Percentiles rank a stretch among this genome's conserved stretches.
Conservation (phyloP, 1,140 invertebrate genomes). For the Portunus trituberculatus region DNA sequence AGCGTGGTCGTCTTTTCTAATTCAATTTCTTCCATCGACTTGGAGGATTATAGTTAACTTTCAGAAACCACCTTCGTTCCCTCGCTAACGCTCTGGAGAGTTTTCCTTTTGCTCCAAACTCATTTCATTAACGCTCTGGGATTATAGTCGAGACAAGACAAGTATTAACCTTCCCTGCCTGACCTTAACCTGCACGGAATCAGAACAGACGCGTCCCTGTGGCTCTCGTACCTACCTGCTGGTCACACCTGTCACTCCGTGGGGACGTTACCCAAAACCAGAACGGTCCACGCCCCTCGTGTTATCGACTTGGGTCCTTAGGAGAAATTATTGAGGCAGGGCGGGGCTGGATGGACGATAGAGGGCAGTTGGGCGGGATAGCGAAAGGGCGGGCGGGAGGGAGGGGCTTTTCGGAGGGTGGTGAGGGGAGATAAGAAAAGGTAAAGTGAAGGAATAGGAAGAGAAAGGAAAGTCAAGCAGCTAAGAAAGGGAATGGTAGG, state of each 20-base stretch:
- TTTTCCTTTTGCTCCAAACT: not conserved
- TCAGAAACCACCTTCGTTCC: not conserved
- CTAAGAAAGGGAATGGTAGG: not conserved
- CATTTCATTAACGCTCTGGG: not conserved
- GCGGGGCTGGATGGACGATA: not conserved
- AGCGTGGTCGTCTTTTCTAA: not conserved
- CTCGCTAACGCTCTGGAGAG: not conserved
- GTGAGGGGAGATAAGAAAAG: not conserved
- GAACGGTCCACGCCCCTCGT: not conserved
- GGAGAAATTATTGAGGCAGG: conserved; percentile 11
- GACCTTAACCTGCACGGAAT: not conserved
- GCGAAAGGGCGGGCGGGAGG: not conserved
- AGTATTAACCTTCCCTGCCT: not conserved
- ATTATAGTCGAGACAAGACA: not conserved
- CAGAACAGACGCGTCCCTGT: not conserved
- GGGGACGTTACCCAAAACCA: not conserved
- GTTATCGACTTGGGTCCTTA: not conserved
- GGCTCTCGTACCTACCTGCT: not conserved
- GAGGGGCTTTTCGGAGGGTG: not conserved
- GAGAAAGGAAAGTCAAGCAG: not conserved
- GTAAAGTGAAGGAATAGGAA: not conserved
- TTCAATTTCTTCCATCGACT: not conserved
- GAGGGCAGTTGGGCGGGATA: not conserved
- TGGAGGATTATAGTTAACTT: not conserved
- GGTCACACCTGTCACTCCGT: not conserved